A percentile compares a stretch with the other conserved stretches of the same genome.
These are phyloP conservation scores for Diarsia mendica DNA, from an alignment of 2,888 invertebrate species.

Conservation along the genomic window DNA sequence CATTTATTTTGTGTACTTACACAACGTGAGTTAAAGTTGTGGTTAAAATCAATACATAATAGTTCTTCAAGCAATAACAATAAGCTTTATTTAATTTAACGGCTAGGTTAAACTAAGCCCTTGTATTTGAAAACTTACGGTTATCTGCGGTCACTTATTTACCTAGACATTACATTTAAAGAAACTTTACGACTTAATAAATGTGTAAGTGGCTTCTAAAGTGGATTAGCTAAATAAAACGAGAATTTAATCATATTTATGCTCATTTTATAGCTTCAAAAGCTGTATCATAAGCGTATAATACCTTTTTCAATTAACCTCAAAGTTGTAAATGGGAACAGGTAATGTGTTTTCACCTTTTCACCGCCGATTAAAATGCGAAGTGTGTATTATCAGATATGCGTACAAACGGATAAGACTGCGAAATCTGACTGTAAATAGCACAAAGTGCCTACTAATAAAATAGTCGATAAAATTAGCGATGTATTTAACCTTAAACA, in stretches of 20 bases:
- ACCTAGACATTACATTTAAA: conserved; percentile 17
- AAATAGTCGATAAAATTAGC: conserved; percentile 59
- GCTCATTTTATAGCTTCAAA: conserved; percentile 59
- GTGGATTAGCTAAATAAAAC: conserved; percentile 38
- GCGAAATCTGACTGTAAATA: conserved; percentile 20
- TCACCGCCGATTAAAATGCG: conserved; percentile 61
- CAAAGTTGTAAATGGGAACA: conserved; percentile 45
- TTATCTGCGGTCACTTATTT: conserved; percentile 23
- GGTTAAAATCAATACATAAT: too few relatives aligned
- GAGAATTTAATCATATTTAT: conserved; percentile 62
- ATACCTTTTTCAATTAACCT: conserved; percentile 66
- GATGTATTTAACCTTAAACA: background rate
- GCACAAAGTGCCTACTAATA: conserved; percentile 38
- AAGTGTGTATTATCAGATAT: conserved; percentile 33
- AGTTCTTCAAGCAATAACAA: background rate
- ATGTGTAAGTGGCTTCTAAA: conserved; percentile 27
- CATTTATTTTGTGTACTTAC: too few relatives aligned
- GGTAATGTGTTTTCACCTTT: conserved; percentile 63
- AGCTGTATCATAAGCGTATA: conserved; percentile 55
- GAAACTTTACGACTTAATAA: conserved; percentile 27
- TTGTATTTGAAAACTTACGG: conserved; percentile 3
- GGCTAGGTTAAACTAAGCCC: background rate
- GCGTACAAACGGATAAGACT: conserved; percentile 20
- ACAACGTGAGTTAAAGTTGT: too few relatives aligned
- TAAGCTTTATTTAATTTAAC: background rate